Conservation (phyloP, 2,888 invertebrate species). For the Drosophila pseudotalamancana region DNA sequence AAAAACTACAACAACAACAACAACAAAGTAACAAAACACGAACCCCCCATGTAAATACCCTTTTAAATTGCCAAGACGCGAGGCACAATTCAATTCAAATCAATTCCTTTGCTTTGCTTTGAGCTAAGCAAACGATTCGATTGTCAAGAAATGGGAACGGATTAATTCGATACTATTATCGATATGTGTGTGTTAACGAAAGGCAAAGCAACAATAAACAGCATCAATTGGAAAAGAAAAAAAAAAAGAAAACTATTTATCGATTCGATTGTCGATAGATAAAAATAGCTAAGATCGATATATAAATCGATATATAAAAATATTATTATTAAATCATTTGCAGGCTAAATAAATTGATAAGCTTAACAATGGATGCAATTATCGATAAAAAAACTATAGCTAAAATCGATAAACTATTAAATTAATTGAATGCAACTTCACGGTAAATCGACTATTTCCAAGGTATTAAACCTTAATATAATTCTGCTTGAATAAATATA, state of each 20-base stretch:
- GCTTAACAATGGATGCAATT: background rate
- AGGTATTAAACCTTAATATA: background rate
- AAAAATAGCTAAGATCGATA: background rate
- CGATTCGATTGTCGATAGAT: background rate
- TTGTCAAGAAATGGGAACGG: background rate
- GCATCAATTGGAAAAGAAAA: no score
- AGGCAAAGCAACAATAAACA: no score
- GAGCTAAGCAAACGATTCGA: background rate
- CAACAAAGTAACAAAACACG: background rate
- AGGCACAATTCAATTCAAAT: background rate
- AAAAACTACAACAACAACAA: background rate
- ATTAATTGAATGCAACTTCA: no score
- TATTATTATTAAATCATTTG: background rate
- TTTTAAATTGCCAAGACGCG: background rate
- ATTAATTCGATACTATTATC: background rate
- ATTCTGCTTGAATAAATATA: background rate
- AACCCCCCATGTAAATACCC: conserved; percentile 1
- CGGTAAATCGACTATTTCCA: no score
- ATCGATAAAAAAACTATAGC: background rate
- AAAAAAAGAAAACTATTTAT: no score
- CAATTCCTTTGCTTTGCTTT: no score
- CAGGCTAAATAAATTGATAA: background rate
- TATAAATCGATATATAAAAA: no score
- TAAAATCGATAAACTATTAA: background rate
- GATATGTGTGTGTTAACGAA: no score